Conservation (phyloP, 2,797 vertebrate genomes). For the Gila robusta region DNA sequence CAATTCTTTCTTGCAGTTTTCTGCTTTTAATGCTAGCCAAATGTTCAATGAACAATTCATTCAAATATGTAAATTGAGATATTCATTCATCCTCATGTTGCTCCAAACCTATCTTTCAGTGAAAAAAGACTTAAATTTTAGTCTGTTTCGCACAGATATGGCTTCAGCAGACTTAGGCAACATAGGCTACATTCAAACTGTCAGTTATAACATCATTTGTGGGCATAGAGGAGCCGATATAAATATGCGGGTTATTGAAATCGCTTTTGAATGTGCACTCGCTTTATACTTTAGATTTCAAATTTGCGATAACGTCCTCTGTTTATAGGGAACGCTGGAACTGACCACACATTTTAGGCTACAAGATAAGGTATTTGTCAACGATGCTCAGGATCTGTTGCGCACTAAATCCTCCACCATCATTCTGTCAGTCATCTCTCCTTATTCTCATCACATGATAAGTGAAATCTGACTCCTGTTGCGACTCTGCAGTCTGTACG, state of each 20-base stretch:
- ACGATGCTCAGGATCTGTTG: background rate
- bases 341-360: background rate
- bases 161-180: background rate
- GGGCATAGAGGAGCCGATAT: background rate
- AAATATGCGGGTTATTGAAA: background rate
- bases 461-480: background rate
- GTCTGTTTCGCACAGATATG: background rate
- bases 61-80: background rate
- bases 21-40: background rate
- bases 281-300: background rate
- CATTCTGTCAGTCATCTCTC: background rate
- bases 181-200: background rate
- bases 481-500: background rate
- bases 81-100: background rate
- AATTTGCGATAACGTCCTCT: background rate
- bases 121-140: background rate
- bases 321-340: background rate
- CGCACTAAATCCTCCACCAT: background rate
- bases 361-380: background rate
- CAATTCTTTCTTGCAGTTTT: no score
- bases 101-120: background rate
- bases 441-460: background rate
- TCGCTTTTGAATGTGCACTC: background rate
- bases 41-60: background rate
- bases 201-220: background rate